Percentiles rank a stretch among this genome's conserved stretches.
Evolutionary conservation across 2,797 vertebrate genomes (phyloP).

Genomic region (Platalea minor): DNA sequence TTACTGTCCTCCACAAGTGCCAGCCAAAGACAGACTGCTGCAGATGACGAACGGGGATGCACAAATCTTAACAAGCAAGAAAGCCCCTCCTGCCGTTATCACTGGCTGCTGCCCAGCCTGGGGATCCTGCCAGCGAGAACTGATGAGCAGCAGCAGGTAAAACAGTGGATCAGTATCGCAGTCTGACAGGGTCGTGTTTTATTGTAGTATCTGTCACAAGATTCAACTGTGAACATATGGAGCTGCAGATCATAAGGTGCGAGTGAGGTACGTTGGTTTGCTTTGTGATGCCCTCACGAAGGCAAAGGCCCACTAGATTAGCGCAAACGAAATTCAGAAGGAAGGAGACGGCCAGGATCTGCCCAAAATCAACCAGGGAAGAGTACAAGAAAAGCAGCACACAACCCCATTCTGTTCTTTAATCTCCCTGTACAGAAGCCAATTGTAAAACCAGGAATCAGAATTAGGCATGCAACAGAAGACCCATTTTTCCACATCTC

Average conservation of each 20-base stretch:
- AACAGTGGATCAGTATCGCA: background rate
- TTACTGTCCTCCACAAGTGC: background rate
- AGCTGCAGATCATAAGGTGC: background rate
- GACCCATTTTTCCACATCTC: background rate
- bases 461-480: background rate
- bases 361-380: background rate
- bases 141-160: conserved; percentile 15
- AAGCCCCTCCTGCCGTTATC: background rate
- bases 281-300: background rate
- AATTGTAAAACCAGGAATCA: background rate
- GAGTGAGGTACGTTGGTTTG: background rate
- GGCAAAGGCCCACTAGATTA: background rate
- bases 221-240: background rate
- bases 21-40: background rate
- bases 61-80: background rate
- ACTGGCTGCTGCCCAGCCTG: conserved; percentile 49
- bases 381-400: background rate
- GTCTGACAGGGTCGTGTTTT: background rate
- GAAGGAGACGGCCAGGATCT: background rate
- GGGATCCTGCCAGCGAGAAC: conserved; percentile 25
- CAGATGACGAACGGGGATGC: background rate
- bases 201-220: conserved; percentile 19
- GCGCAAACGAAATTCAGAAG: background rate
- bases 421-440: background rate
- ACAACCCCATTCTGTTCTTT: background rate